A percentile compares a stretch with the other conserved stretches of the same genome.
Evolutionary conservation across 2,888 invertebrate genomes (phyloP).

Genomic region (Cephus spinipes): DNA sequence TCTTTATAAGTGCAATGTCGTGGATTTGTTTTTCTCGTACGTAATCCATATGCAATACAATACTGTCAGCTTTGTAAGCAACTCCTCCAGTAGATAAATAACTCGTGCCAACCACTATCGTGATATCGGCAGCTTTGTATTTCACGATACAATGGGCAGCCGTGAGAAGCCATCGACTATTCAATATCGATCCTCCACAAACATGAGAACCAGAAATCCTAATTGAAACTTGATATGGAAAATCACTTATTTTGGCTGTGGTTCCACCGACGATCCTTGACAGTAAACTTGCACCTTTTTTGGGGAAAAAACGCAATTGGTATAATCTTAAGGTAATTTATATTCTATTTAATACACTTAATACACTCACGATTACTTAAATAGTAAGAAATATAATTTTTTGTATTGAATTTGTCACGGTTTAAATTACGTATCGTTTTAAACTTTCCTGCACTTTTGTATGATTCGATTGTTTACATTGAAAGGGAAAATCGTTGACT

Average conservation of each 20-base stretch:
- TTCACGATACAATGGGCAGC: conserved; percentile 35
- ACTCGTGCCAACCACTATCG: conserved; percentile 34
- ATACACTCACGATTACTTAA: too few relatives aligned
- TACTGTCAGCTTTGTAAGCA: conserved; percentile 17
- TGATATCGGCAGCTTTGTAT: conserved; percentile 14
- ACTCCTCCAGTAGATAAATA: conserved; percentile 24
- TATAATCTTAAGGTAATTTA: too few relatives aligned
- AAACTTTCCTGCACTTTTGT: too few relatives aligned
- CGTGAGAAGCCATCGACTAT: conserved; percentile 35
- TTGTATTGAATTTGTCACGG: too few relatives aligned
- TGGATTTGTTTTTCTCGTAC: conserved; percentile 4
- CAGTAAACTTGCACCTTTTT: too few relatives aligned
- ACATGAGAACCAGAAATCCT: conserved; percentile 31
- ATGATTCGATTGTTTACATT: too few relatives aligned
- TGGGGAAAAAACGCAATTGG: too few relatives aligned
- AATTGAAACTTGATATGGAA: conserved; percentile 38
- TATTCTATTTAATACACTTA: too few relatives aligned
- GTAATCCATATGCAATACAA: conserved; percentile 30
- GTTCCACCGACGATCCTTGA: conserved; percentile 30
- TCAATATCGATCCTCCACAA: conserved; percentile 38
- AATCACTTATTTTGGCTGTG: conserved; percentile 28
- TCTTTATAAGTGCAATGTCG: conserved; percentile 35
- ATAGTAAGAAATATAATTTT: too few relatives aligned
- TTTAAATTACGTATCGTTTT: too few relatives aligned
- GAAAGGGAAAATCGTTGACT: too few relatives aligned